Evolutionary conservation across 2,113 vertebrate species (phyloP), one percentile per base, ranked within the genome.

Genomic region (Mystacornis crossleyi): DNA sequence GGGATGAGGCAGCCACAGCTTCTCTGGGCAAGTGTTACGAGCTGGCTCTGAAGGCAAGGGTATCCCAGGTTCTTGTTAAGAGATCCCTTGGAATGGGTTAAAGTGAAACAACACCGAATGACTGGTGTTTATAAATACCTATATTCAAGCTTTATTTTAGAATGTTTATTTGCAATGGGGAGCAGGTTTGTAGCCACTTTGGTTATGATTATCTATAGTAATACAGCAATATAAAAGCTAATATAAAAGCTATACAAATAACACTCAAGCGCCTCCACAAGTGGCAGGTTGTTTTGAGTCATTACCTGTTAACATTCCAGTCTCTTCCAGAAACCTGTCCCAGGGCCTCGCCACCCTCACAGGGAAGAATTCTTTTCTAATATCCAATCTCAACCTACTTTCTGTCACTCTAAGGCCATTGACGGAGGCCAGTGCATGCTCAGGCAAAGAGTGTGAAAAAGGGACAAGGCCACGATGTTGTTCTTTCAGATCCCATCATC

Each of bases 401-500:
- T 67, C 6, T 14, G 6, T 53, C 24, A 61, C n/a, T 23, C 9
- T 0, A 0, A 54, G 47, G 40, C 19, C 40, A 34, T 6, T 67
- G 45, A 25, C 4, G 1, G 18, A 45, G 33, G 21, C 7, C 66
- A 85, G 33, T 5, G 18, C 3, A 5, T 42, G 38, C 19, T 86
- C 21, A 47, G 26, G 10, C 42, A 80, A 71, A 57, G 16, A 33
- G 11, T 45, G 2, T 36, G 40, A 31, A 26, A 79, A 79, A 50
- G 5, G 11, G 13, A 21, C 12, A n/a, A 36, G 55, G 48, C 33
- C 18, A 65, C 10, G 15, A 10, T 18, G 23, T 24, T 67, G 12
- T 19, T 67, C 18, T 50, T 78, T 62, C 51, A 65, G 17, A 45
- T 50, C 17, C 5, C 14, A 29, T 33, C n/a, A 58, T 42, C 43